Evolutionary conservation across 2,888 invertebrate genomes (phyloP).

Genomic region (Noctua janthe): DNA sequence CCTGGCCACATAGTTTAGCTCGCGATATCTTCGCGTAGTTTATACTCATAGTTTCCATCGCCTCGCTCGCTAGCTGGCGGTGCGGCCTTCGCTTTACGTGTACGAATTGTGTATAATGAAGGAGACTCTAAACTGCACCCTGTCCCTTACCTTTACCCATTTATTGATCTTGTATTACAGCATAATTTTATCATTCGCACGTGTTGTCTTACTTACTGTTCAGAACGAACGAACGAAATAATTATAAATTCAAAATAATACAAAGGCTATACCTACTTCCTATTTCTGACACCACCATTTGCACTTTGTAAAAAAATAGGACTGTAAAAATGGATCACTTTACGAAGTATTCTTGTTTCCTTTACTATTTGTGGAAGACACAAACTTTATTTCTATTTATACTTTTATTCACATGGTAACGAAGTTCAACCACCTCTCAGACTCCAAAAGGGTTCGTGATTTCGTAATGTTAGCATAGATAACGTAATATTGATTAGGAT

Average conservation of each 20-base stretch:
- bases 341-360: constrained; percentile 16
- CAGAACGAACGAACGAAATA: constrained; percentile 8
- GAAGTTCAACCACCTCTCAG: constrained; percentile 67
- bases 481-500: constrained; percentile 29
- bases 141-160: constrained; percentile 7
- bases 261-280: constrained; percentile 13
- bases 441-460: constrained; percentile 43
- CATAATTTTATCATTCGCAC: neutral
- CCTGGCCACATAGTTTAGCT: too few relatives aligned
- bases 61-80: too few relatives aligned
- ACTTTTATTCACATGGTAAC: constrained; percentile 55
- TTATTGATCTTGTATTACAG: constrained; percentile 24
- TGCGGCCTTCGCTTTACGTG: neutral
- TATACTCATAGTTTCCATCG: too few relatives aligned
- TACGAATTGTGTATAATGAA: neutral
- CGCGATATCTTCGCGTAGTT: too few relatives aligned
- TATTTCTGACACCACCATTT: constrained; percentile 15
- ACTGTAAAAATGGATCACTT: constrained; percentile 26
- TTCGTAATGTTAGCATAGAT: constrained; percentile 42
- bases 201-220: constrained; percentile 3
- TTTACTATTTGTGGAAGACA: constrained; percentile 14
- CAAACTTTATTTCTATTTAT: constrained; percentile 39
- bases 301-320: constrained; percentile 39
- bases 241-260: constrained; percentile 12
- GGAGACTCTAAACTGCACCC: constrained; percentile 5